Conservation (phyloP, 2,888 invertebrate species). For the Stramonita haemastoma region DNA sequence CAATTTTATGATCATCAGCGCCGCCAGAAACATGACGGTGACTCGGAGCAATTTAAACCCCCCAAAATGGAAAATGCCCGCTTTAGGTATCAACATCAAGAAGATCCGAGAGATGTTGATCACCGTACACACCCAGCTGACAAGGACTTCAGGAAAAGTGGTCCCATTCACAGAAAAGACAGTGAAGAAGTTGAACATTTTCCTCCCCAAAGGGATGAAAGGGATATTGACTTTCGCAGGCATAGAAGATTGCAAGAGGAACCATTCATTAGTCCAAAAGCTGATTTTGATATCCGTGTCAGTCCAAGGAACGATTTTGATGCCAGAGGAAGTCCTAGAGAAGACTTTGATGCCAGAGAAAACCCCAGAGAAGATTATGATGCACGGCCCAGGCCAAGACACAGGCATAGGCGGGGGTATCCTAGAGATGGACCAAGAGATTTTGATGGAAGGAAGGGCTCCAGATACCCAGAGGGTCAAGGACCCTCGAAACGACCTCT, state of each 20-base stretch:
- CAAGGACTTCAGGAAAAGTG: slow-evolving; percentile 35
- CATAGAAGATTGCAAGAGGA: slow-evolving; percentile 21
- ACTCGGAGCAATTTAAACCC: not conserved
- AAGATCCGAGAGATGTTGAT: slow-evolving; percentile 34
- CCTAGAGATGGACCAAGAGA: slow-evolving; percentile 28
- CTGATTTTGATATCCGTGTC: slow-evolving; percentile 32
- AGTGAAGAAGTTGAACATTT: slow-evolving; percentile 38
- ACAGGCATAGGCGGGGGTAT: slow-evolving; percentile 29
- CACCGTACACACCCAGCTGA: slow-evolving; percentile 37
- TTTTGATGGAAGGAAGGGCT: slow-evolving; percentile 25
- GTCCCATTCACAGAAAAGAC: slow-evolving; percentile 19
- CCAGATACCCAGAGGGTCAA: slow-evolving; percentile 12
- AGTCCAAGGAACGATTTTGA: slow-evolving; percentile 39
- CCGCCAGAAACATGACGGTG: slow-evolving; percentile 34
- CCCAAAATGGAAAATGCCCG: slow-evolving; percentile 42
- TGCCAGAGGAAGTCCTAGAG: slow-evolving; percentile 34
- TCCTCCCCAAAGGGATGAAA: slow-evolving; percentile 39
- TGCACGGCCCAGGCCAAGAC: slow-evolving; percentile 29
- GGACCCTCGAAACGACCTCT: not conserved
- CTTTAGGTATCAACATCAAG: slow-evolving; percentile 31
- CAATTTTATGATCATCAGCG: slow-evolving; percentile 63
- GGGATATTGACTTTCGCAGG: slow-evolving; percentile 42
- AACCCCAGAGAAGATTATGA: slow-evolving; percentile 43
- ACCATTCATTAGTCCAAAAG: slow-evolving; percentile 21
- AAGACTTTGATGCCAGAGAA: slow-evolving; percentile 41